Base-by-base conservation (phyloP, 2,113 vertebrate genomes). In the Glareola pratincola region DNA sequence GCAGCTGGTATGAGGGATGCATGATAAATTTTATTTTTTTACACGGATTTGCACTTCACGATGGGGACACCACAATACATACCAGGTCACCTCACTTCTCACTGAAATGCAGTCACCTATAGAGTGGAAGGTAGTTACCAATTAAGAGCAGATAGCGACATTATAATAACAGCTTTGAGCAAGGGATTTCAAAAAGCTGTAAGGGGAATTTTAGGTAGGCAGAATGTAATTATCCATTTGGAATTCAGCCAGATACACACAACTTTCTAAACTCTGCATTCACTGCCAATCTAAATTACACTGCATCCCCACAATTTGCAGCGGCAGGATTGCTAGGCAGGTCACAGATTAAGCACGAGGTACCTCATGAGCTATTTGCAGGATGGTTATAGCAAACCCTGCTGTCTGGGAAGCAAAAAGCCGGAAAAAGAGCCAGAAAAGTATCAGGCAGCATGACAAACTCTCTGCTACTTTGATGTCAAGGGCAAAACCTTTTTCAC, bases 171-270 rank as follows among this genome's bases (percentile, higher is more conserved):
- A 48, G 57, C 76, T 89, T 87, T 48, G 34, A 91, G 60, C 67
- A 77, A 64, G 5, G 9, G 83, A 68, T 87, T 92, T 92, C 0
- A 0, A 75, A 90, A 94, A 82, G 60, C 56, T 73, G 29, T n/a
- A 82, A 47, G 32, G 51, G 73, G 57, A 94, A 89, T 78, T 94
- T 91, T 50, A 79, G 83, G 80, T 68, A 79, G 45, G 53, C 62
- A 94, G 89, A 82, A 97, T 66, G 47, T 68, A 95, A 95, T 97
- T 94, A 82, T 68, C 68, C 30, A 24, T 56, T 75, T 96, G 88
- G 92, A 92, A 68, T 79, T 75, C 77, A 64, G 85, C 95, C 95
- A 96, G 76, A 67, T 20, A 29, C 45, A 68, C 36, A 62, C 11
- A 54, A 54, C 26, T 83, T 43, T 29, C 79, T 48, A 47, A 83